Evolutionary conservation across 2,888 invertebrate genomes (phyloP).

Genomic region (Xestia c-nigrum): DNA sequence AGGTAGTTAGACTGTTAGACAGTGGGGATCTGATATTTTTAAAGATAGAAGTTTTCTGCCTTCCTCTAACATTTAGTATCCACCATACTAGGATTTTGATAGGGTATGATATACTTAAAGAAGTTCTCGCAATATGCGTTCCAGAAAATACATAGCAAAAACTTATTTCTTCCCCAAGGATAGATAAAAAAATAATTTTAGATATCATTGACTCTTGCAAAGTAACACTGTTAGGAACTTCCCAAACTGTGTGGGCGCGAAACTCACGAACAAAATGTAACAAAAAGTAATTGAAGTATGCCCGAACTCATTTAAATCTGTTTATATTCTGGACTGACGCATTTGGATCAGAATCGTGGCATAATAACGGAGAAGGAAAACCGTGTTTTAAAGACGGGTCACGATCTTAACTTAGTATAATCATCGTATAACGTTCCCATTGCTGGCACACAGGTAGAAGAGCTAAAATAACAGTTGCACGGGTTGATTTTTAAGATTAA

Average conservation of each 20-base stretch:
- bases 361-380: neutral
- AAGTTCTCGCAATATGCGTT: neutral
- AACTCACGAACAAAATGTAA: constrained; percentile 21
- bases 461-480: too few species aligned
- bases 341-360: neutral
- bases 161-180: neutral
- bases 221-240: constrained; percentile 6
- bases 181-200: constrained; percentile 13
- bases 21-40: neutral
- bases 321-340: constrained; percentile 14
- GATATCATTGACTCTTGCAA: constrained; percentile 7
- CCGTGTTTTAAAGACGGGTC: neutral
- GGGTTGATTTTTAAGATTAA: too few species aligned
- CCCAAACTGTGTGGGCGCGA: constrained; percentile 8
- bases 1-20: too few species aligned
- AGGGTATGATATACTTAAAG: neutral
- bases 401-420: neutral
- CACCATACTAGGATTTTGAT: too few species aligned
- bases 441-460: neutral
- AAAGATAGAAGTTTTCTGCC: neutral
- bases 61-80: too few species aligned
- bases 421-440: too few species aligned
- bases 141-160: neutral
- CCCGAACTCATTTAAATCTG: constrained; percentile 32
- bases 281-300: constrained; percentile 47